Conservation (phyloP, 2,888 invertebrate species). For the Tiliacea citrago region DNA sequence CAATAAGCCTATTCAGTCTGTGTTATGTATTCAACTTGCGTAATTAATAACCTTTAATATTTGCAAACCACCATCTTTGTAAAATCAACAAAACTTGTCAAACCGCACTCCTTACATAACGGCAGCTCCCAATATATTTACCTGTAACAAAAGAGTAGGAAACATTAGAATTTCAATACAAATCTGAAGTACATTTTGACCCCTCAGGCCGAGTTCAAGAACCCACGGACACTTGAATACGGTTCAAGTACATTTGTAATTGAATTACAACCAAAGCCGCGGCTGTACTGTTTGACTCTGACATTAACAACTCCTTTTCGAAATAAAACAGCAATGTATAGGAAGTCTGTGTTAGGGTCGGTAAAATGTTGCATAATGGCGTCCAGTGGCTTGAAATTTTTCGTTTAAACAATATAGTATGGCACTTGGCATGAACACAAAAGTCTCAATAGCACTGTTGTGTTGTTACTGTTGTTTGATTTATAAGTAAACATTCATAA, state of each 20-base stretch:
- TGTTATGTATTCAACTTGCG: slow-evolving; percentile 29
- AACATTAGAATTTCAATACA: slow-evolving; percentile 68
- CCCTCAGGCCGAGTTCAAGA: slow-evolving; percentile 71
- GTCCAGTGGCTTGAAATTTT: slow-evolving; percentile 75
- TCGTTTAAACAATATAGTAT: slow-evolving; percentile 78
- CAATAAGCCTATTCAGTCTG: slow-evolving; percentile 28
- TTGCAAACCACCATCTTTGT: slow-evolving; percentile 19
- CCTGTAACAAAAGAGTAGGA: slow-evolving; percentile 75
- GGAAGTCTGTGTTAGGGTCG: slow-evolving; percentile 68
- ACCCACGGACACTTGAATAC: slow-evolving; percentile 59
- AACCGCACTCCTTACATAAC: slow-evolving; percentile 57
- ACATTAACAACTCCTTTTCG: slow-evolving; percentile 72
- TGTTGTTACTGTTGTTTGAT: slow-evolving; percentile 54
- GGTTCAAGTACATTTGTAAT: slow-evolving; percentile 65
- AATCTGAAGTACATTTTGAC: slow-evolving; percentile 66
- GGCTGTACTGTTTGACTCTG: slow-evolving; percentile 70
- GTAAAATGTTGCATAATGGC: slow-evolving; percentile 70
- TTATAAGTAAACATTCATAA: slow-evolving; percentile 50
- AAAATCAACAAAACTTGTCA: slow-evolving; percentile 43
- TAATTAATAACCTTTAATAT: slow-evolving; percentile 33
- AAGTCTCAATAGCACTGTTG: slow-evolving; percentile 67
- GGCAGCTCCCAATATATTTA: slow-evolving; percentile 64
- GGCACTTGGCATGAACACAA: slow-evolving; percentile 40
- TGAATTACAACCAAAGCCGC: slow-evolving; percentile 72
- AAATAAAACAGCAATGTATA: slow-evolving; percentile 73